Evolutionary conservation across 2,888 invertebrate genomes (phyloP), one percentile per base, ranked within the genome.

Genomic region (Eupithecia tripunctaria): DNA sequence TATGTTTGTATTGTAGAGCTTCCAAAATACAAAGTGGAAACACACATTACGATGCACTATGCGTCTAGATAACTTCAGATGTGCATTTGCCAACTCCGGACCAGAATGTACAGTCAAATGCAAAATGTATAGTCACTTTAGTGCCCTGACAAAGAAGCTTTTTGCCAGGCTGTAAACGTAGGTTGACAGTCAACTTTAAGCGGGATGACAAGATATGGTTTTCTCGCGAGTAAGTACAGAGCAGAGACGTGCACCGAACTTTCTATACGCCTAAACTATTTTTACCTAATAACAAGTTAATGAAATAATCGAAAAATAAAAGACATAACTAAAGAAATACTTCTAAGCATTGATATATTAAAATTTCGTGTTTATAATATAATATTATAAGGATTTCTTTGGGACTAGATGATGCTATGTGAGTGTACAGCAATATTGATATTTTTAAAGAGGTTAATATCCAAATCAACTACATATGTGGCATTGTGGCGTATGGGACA

Each of bases 21-120:
- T 43, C 68, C 36, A 25, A n/a, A 51, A n/a, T 32, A 51, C 36
- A 21, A 21, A 15, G 15, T 64, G 36, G 64, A 43, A 65, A 47
- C 56, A 25, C 56, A 56, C 21, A 56, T 56, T 25, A 56, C 25
- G 12, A 56, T 56, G 56, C 56, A 56, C 56, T 56, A 25, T 14
- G 14, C 51, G 21, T 21, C 51, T 25, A 56, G 12, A 56, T 25
- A 25, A 25, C 56, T 56, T 56, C 56, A 56, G 56, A 56, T 56
- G 21, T 25, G 25, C 25, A 21, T 10, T 56, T 25, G 56, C 25
- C 56, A 56, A 56, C 56, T 56, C 2, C 51, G 21, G 2, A 25
- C 56, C 25, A 14, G 56, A 21, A 3, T 51, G 47, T 51, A 51
- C 47, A 51, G 47, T 51, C 10, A 51, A 10, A 8, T 21, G 10